These are phyloP conservation scores for Propsilocerus akamusi DNA, from an alignment of 1,140 invertebrate species.

Conservation along the genomic window DNA sequence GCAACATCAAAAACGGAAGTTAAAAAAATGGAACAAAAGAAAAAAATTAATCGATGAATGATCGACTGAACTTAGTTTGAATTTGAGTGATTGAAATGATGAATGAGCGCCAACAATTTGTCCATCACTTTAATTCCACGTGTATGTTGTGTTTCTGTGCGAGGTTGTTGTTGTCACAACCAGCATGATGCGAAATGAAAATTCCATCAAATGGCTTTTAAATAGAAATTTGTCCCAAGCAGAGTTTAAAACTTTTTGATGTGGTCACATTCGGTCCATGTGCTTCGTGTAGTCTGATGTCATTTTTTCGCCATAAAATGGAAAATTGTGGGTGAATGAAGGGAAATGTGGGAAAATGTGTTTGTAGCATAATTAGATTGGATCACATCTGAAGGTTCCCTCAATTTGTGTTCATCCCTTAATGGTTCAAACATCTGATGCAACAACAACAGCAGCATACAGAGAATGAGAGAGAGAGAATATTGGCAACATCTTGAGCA, in stretches of 20 bases:
- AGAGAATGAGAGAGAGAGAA: not conserved
- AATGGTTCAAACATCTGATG: not conserved
- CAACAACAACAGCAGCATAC: not conserved
- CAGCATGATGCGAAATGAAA: not conserved
- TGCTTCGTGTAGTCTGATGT: not conserved
- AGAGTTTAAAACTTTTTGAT: slow-evolving; percentile 1
- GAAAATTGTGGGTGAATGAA: not conserved
- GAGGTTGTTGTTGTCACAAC: not conserved
- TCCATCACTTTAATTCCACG: not conserved
- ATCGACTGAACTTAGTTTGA: not conserved
- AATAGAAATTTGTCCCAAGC: not conserved
- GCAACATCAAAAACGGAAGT: not conserved
- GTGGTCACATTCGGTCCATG: slow-evolving; percentile 2
- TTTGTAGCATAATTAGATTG: not conserved
- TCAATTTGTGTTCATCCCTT: not conserved
- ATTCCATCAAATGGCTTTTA: not conserved
- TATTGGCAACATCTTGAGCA: not conserved
- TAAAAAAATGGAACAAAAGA: not conserved
- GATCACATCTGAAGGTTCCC: not conserved
- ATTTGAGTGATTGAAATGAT: not conserved
- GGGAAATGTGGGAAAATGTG: not conserved
- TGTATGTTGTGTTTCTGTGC: not conserved
- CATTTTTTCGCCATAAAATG: not conserved
- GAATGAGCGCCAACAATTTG: not conserved
- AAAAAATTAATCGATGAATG: too few relatives aligned